phyloP scores from a whole-genome alignment of 2,797 vertebrate species.

The Microhierax caerulescens region DNA sequence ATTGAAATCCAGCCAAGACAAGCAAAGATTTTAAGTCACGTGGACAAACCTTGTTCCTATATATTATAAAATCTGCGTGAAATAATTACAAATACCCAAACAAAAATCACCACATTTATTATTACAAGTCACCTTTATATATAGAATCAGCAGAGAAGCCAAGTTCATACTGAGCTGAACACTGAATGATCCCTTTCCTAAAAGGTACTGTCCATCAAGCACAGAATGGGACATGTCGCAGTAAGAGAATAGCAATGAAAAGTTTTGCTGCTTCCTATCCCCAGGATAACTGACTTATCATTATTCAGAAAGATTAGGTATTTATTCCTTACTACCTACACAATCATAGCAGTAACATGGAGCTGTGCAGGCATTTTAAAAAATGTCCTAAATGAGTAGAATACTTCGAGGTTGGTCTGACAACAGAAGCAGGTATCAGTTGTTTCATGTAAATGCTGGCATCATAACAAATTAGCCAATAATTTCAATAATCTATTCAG shows the following conservation, averaged over 20 bases:
- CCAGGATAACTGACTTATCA: not conserved
- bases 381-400: not conserved
- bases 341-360: not conserved
- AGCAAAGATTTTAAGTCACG: not conserved
- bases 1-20: not conserved
- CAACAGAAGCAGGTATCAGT: not conserved
- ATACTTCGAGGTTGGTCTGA: not conserved
- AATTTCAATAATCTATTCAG: not conserved
- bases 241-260: not conserved
- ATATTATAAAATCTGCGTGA: not conserved
- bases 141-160: not conserved
- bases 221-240: not conserved
- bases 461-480: not conserved
- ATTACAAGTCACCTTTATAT: not conserved
- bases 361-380: not conserved
- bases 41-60: fast-evolving
- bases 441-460: not conserved
- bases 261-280: not conserved
- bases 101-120: not conserved
- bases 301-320: not conserved
- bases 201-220: not conserved
- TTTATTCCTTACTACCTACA: not conserved
- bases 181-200: not conserved
- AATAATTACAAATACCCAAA: not conserved
- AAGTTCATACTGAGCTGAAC: not conserved